phyloP scores from a whole-genome alignment of 1,140 invertebrate species.

The fruit fly (Drosophila melanogaster) region DNA sequence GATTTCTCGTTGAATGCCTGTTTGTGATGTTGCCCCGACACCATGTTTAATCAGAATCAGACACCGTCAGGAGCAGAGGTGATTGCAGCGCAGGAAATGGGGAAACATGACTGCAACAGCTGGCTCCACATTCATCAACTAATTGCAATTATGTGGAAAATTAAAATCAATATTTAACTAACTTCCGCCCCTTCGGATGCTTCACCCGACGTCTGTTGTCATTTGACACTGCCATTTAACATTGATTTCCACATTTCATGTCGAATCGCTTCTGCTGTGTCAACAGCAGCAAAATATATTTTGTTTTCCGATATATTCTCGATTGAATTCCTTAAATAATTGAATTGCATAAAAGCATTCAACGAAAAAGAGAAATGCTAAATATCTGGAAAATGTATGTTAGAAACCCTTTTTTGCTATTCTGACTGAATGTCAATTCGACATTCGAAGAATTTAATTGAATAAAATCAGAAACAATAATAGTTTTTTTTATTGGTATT shows the following conservation, averaged over 20 bases:
- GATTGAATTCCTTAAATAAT: slow-evolving; percentile 22
- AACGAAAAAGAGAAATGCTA: too few relatives aligned
- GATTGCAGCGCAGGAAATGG: slow-evolving; percentile 27
- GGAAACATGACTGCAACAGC: slow-evolving; percentile 44
- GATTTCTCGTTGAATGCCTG: slow-evolving; percentile 28
- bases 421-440: too few relatives aligned
- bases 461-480: background rate
- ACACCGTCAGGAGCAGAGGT: slow-evolving; percentile 13
- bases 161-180: slow-evolving; percentile 73
- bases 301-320: slow-evolving; percentile 24
- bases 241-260: slow-evolving; percentile 58
- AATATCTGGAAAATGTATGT: too few relatives aligned
- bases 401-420: too few relatives aligned
- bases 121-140: slow-evolving; percentile 63
- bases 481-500: too few relatives aligned
- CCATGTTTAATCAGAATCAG: slow-evolving; percentile 57
- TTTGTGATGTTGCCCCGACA: slow-evolving; percentile 42
- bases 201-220: slow-evolving; percentile 19
- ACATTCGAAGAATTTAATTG: background rate
- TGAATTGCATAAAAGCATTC: background rate
- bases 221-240: slow-evolving; percentile 59
- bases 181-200: slow-evolving; percentile 21
- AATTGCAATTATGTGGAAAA: slow-evolving; percentile 78
- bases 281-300: slow-evolving; percentile 16
- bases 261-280: slow-evolving; percentile 23